Evolutionary conservation across 2,113 vertebrate species (phyloP), one percentile per base, ranked within the genome.

Genomic region (Calonectris borealis): DNA sequence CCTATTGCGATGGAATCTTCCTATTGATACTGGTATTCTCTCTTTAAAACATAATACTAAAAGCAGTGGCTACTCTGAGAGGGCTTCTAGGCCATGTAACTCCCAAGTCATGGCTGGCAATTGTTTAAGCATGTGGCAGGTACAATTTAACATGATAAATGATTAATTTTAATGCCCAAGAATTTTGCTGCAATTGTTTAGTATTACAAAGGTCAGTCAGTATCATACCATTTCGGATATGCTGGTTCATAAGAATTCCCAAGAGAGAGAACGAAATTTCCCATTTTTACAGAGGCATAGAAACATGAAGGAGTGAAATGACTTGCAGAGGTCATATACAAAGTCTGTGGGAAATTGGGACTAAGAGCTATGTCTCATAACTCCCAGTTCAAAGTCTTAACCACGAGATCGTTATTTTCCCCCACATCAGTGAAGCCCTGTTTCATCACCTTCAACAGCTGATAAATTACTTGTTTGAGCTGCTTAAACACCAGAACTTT

Each of bases 371-470:
- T 13, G 29, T 78, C 81, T 86, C 21, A 0, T 6, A 94, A 55
- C 27, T 93, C 57, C 70, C 40, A 34, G 70, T 72, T 93, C 58
- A 83, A 88, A 83, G 60, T 83, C 72, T 65, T 86, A 88, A 83
- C 85, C 79, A 65, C 1, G 2, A 69, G 82, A 88, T 80, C 0
- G 0, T 68, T 90, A 44, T 64, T 92, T 76, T 26, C 57, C 58
- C 38, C 54, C 79, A 31, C 58, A 83, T 92, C 62, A 83, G 29
- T 92, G 71, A 77, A 93, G 58, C 32, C 57, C 10, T 52, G 44
- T 90, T 96, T 92, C 86, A 80, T 79, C 90, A 90, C 58, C 36
- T 93, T 77, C 79, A 70, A 40, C 90, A 93, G 68, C 76, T 94
- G 86, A 86, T 88, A 95, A 92, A 88, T 95, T 38, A 66, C 60